These are phyloP conservation scores for Germaria angustata DNA, from an alignment of 2,888 invertebrate species.

Conservation along the genomic window DNA sequence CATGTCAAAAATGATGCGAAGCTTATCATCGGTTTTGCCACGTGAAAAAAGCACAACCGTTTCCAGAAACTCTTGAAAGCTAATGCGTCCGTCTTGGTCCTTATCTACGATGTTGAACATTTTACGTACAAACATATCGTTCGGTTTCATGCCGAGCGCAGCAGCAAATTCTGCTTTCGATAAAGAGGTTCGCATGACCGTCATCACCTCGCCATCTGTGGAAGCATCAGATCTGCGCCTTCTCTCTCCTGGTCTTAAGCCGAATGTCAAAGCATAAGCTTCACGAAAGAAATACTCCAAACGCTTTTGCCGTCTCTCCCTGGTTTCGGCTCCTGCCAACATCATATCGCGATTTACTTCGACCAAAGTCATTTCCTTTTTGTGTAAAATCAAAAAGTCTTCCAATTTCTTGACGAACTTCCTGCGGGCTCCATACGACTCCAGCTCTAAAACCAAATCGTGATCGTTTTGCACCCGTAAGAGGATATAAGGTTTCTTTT, in stretches of 20 bases:
- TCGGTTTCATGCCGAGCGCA: constrained; percentile 96
- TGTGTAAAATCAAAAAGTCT: constrained; percentile 89
- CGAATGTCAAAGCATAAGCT: constrained; percentile 96
- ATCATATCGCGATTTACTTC: constrained; percentile 90
- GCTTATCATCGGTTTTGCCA: constrained; percentile 95
- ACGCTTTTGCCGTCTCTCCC: constrained; percentile 94
- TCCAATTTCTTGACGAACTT: constrained; percentile 94
- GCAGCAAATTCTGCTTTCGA: constrained; percentile 96
- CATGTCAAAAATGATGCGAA: constrained; percentile 98
- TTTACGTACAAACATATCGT: constrained; percentile 96
- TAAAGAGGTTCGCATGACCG: constrained; percentile 95
- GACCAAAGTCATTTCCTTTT: constrained; percentile 88
- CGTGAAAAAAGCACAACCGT: constrained; percentile 95
- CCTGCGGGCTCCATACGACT: constrained; percentile 87
- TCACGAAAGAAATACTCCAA: constrained; percentile 97
- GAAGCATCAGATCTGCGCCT: constrained; percentile 87
- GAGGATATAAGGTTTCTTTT: constrained; percentile 90
- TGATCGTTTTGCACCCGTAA: constrained; percentile 92
- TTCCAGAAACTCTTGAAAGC: constrained; percentile 97
- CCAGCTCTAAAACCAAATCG: constrained; percentile 95
- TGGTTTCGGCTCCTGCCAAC: constrained; percentile 94
- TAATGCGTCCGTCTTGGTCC: constrained; percentile 94
- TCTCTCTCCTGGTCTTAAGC: constrained; percentile 90
- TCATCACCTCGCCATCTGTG: constrained; percentile 90
- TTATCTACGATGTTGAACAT: constrained; percentile 99